These are phyloP conservation scores for Tethea ocularis DNA, from an alignment of 2,888 invertebrate species.

Conservation along the genomic window DNA sequence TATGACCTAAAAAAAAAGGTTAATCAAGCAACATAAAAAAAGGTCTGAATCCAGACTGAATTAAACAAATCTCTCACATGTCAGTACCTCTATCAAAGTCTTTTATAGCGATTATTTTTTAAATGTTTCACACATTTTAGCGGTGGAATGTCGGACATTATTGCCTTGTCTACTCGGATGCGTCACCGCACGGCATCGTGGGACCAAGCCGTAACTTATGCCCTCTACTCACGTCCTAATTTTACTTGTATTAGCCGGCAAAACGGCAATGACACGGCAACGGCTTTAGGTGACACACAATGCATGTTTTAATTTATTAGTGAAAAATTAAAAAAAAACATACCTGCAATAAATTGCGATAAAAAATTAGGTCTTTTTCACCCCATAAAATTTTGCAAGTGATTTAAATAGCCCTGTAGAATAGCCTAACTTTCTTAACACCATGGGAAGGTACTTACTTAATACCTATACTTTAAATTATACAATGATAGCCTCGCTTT, in stretches of 20 bases:
- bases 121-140: constrained; percentile 1
- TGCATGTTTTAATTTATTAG: too few species aligned
- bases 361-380: too few species aligned
- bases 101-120: background rate
- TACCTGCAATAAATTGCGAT: too few species aligned
- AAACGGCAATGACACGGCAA: background rate
- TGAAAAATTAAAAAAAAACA: too few species aligned
- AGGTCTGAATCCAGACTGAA: background rate
- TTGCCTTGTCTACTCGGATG: constrained; percentile 5
- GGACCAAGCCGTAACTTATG: constrained; percentile 3
- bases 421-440: too few species aligned
- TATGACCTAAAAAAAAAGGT: too few species aligned
- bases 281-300: background rate
- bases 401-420: too few species aligned
- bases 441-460: too few species aligned
- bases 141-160: constrained; percentile 4
- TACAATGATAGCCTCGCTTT: too few species aligned
- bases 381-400: too few species aligned
- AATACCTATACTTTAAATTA: too few species aligned
- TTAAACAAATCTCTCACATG: background rate
- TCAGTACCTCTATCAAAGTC: background rate
- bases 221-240: background rate
- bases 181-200: constrained; percentile 7
- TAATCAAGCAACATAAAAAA: too few species aligned
- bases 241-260: background rate